A percentile compares a stretch with the other conserved stretches of the same genome.
Conservation (phyloP, 1,140 invertebrate genomes). For the Drosophila nigrodunni region DNA sequence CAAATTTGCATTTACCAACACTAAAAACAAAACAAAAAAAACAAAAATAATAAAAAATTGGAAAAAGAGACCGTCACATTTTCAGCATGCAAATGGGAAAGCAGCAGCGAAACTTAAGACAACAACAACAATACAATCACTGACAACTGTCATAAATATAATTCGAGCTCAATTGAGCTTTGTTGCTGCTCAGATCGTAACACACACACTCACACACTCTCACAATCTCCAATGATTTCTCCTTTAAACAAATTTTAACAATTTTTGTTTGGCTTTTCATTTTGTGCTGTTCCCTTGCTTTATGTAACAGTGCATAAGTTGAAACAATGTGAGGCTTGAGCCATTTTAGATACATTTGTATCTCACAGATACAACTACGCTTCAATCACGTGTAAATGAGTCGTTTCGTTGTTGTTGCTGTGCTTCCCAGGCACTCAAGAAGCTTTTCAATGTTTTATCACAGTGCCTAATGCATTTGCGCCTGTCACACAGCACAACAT, state of each 20-base stretch:
- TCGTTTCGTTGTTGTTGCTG: constrained; percentile 1
- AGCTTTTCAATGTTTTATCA: constrained; percentile 40
- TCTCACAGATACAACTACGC: constrained; percentile 14
- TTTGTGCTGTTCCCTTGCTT: constrained; percentile 31
- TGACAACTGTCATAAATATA: constrained; percentile 80
- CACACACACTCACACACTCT: constrained; percentile 25
- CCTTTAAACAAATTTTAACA: constrained; percentile 69
- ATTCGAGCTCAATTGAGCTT: constrained; percentile 77
- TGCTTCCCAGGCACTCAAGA: constrained; percentile 36
- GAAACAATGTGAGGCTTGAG: constrained; percentile 55
- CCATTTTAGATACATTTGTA: constrained; percentile 20
- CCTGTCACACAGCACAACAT: constrained; percentile 29
- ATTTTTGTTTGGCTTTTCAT: constrained; percentile 16
- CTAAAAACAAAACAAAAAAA: constrained; percentile 1
- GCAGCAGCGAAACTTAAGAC: constrained; percentile 51
- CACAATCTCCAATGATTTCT: constrained; percentile 63
- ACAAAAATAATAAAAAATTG: constrained; percentile 1
- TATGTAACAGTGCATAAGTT: constrained; percentile 70
- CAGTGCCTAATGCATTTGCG: constrained; percentile 34
- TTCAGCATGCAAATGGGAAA: constrained; percentile 70
- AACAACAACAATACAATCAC: constrained; percentile 33
- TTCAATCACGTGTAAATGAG: neutral
- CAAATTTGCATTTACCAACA: constrained; percentile 71
- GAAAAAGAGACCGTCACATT: constrained; percentile 35
- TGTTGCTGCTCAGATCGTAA: constrained; percentile 61